phyloP scores from a whole-genome alignment of 37 sponge, comb jelly and placozoan species.

The Ephydatia muelleri region DNA sequence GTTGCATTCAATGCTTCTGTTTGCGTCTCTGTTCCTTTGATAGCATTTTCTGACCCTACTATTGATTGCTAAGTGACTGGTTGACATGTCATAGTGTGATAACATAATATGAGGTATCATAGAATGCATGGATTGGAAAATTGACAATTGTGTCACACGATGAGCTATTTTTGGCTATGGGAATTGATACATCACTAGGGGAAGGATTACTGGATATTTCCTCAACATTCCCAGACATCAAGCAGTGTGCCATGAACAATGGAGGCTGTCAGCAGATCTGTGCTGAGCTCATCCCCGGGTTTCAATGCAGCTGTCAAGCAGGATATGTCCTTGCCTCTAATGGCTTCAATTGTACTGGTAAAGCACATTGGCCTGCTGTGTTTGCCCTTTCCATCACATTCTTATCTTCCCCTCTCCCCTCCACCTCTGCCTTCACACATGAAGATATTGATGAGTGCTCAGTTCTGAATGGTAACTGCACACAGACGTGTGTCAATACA shows the following conservation, averaged over 20 bases:
- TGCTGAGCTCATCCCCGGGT: constrained; percentile 24
- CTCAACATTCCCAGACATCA: constrained; percentile 24
- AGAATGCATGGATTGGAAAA: too few relatives aligned
- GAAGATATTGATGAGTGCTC: constrained; percentile 15
- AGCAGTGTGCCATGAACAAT: constrained; percentile 42
- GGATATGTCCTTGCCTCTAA: constrained; percentile 25
- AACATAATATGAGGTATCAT: too few relatives aligned
- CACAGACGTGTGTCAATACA: neutral
- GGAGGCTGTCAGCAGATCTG: constrained; percentile 52
- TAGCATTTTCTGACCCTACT: too few relatives aligned
- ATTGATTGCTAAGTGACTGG: too few relatives aligned
- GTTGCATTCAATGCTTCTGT: too few relatives aligned
- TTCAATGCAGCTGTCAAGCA: constrained; percentile 22
- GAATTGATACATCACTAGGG: too few relatives aligned
- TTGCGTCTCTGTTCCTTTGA: too few relatives aligned
- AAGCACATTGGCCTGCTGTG: neutral
- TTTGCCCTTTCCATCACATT: neutral
- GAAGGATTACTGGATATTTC: too few relatives aligned
- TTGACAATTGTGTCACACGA: too few relatives aligned
- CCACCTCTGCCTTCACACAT: neutral
- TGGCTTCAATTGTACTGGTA: constrained; percentile 32
- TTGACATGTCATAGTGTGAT: too few relatives aligned
- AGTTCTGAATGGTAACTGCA: constrained; percentile 16
- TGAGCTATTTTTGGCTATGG: too few relatives aligned
- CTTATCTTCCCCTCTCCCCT: neutral